Percentiles rank a stretch among this genome's conserved stretches.
phyloP scores from a whole-genome alignment of 2,888 invertebrate genomes.

The Tenthredo distinguenda region DNA sequence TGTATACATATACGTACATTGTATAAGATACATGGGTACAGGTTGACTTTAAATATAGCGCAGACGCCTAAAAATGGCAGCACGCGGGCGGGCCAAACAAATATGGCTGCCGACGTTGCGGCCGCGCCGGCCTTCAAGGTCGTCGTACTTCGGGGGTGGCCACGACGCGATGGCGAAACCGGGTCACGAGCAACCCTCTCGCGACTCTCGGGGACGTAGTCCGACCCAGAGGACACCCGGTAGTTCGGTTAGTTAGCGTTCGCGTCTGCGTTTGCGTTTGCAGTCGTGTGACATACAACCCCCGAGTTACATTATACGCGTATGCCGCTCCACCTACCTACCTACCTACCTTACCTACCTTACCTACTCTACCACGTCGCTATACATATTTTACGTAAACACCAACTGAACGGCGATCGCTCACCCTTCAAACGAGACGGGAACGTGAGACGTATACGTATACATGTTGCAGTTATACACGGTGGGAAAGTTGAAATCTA shows the following conservation, averaged over 20 bases:
- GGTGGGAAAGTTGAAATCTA: neutral
- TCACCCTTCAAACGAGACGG: slow-evolving; percentile 2
- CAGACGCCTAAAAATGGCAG: slow-evolving; percentile 60
- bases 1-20: neutral
- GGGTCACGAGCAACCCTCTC: slow-evolving; percentile 69
- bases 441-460: neutral
- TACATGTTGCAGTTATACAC: neutral
- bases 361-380: slow-evolving; percentile 1
- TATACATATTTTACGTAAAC: neutral
- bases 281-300: neutral
- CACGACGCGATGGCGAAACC: slow-evolving; percentile 66
- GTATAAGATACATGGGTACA: slow-evolving; percentile 16
- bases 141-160: slow-evolving; percentile 52
- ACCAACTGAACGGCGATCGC: slow-evolving; percentile 2
- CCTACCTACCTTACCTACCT: neutral
- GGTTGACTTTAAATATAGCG: slow-evolving; percentile 58
- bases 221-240: slow-evolving; percentile 22
- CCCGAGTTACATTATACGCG: neutral
- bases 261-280: slow-evolving; percentile 5
- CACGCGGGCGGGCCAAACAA: slow-evolving; percentile 56
- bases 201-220: slow-evolving; percentile 62
- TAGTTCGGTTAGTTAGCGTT: slow-evolving; percentile 55
- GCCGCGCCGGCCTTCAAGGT: slow-evolving; percentile 54
- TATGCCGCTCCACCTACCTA: neutral
- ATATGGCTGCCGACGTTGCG: slow-evolving; percentile 53